These are phyloP conservation scores for Rhagonycha lutea DNA, from an alignment of 2,888 invertebrate species.

Conservation along the genomic window DNA sequence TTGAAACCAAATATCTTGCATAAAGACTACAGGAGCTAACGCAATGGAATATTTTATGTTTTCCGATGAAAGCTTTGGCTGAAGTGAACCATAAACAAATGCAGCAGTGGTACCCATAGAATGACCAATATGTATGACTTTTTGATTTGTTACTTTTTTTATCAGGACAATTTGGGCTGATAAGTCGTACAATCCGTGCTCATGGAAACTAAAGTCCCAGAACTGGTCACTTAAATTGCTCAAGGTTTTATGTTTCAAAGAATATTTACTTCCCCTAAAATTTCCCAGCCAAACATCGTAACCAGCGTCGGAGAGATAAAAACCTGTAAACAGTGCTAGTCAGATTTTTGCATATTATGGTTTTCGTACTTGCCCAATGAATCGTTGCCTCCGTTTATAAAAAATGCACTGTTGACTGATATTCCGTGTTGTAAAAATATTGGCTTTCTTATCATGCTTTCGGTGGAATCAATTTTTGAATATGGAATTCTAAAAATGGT, in stretches of 20 bases:
- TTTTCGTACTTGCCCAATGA: conserved; percentile 24
- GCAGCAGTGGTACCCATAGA: conserved; percentile 80
- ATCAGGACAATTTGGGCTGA: conserved; percentile 29
- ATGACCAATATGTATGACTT: conserved; percentile 76
- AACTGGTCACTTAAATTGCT: neutral
- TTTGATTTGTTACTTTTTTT: conserved; percentile 26
- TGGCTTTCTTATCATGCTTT: conserved; percentile 20
- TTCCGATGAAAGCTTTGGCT: conserved; percentile 68
- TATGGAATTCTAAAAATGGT: conserved; percentile 44
- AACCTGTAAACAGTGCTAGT: conserved; percentile 22
- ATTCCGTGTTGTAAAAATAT: conserved; percentile 50
- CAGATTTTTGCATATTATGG: neutral
- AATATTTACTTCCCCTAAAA: conserved; percentile 35
- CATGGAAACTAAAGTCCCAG: conserved; percentile 30
- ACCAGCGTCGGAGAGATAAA: conserved; percentile 54
- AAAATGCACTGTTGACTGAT: conserved; percentile 7
- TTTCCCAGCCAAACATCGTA: conserved; percentile 59
- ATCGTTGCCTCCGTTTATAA: conserved; percentile 19
- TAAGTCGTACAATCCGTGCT: conserved; percentile 32
- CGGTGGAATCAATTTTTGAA: conserved; percentile 18
- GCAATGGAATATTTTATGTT: conserved; percentile 63
- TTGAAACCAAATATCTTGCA: conserved; percentile 42
- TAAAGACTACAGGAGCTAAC: conserved; percentile 67
- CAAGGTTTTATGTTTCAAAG: conserved; percentile 29
- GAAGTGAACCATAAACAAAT: conserved; percentile 66